Evolutionary conservation across 2,888 invertebrate genomes (phyloP), one percentile per base, ranked within the genome.

Genomic region (Megamerina dolium): DNA sequence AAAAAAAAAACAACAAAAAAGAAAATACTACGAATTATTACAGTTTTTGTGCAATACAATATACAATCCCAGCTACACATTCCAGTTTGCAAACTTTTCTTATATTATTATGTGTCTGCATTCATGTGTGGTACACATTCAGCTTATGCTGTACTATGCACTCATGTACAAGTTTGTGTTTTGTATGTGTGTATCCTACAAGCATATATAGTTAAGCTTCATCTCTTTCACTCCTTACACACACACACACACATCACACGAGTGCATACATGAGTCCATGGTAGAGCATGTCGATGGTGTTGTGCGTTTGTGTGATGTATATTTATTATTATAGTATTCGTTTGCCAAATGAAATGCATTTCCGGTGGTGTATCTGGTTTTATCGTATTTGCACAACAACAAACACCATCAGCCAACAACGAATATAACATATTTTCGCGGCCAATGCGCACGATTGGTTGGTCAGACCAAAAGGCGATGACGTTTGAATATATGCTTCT

Each of bases 361-460:
- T 8, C 23, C 8, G 23, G 6, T 23, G 8, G 23, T 23, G 10
- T n/a, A n/a, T n/a, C n/a, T n/a, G n/a, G n/a, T n/a, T n/a, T n/a
- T n/a, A n/a, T n/a, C n/a, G n/a, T n/a, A n/a, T n/a, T n/a, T n/a
- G n/a, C n/a, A n/a, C n/a, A n/a, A n/a, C n/a, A n/a, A n/a, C n/a
- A n/a, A n/a, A n/a, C n/a, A n/a, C n/a, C n/a, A n/a, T n/a, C n/a
- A n/a, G n/a, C n/a, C n/a, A n/a, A n/a, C n/a, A n/a, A n/a, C n/a
- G n/a, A n/a, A n/a, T n/a, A n/a, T n/a, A n/a, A n/a, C n/a, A n/a
- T n/a, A n/a, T n/a, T n/a, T n/a, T n/a, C n/a, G n/a, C n/a, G n/a
- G n/a, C n/a, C n/a, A n/a, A n/a, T 43, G 53, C 54, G 48, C 29
- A 41, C 44, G 36, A 20, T 64, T 63, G 63, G 63, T 55, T 64